Evolutionary conservation across 1,140 invertebrate species (phyloP).

Genomic region (Propsilocerus akamusi): DNA sequence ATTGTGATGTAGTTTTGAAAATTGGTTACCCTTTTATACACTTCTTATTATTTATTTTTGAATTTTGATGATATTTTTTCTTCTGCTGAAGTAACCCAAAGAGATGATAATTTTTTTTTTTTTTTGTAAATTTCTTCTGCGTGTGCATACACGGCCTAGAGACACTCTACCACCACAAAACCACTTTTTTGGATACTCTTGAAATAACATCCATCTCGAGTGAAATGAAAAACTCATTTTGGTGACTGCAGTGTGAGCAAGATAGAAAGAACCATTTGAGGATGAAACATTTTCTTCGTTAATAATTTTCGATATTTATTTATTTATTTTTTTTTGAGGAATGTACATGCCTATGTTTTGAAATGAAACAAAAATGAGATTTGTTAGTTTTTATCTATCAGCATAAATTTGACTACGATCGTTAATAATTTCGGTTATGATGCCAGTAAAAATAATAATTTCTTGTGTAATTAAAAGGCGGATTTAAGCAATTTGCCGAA

Average conservation of each 20-base stretch:
- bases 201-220: background rate
- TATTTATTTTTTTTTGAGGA: background rate
- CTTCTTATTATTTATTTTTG: conserved; percentile 4
- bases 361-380: too few species aligned
- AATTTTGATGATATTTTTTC: conserved; percentile 2
- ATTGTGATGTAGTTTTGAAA: conserved; percentile 2
- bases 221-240: background rate
- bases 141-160: background rate
- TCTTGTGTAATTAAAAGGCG: too few species aligned
- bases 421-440: background rate
- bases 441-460: background rate
- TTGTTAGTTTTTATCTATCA: too few species aligned
- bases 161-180: background rate
- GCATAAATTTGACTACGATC: background rate
- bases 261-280: background rate
- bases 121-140: conserved; percentile 2
- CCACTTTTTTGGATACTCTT: background rate
- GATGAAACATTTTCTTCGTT: background rate
- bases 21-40: conserved; percentile 3
- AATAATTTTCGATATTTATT: background rate
- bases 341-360: background rate
- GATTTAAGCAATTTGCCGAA: too few species aligned
- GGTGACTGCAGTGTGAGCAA: too few species aligned
- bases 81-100: background rate
- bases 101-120: conserved; percentile 2